These are phyloP conservation scores for Girardinichthys multiradiatus DNA, from an alignment of 2,113 vertebrate species.

Conservation along the genomic window DNA sequence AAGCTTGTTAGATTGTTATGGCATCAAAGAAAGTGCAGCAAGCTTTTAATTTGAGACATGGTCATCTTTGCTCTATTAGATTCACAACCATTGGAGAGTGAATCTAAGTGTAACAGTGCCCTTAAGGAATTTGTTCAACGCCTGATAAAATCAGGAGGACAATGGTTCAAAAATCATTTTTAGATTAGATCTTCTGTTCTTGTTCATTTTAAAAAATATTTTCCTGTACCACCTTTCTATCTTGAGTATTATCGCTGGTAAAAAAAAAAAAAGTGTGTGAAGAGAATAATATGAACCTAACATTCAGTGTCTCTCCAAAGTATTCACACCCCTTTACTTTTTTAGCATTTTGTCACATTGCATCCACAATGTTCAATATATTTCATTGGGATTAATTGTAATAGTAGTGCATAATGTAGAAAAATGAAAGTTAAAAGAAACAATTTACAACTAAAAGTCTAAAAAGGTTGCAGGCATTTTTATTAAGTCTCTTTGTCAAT, in stretches of 20 bases:
- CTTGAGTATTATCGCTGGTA: background rate
- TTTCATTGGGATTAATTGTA: too few species aligned
- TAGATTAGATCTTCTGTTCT: background rate
- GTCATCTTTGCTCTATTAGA: background rate
- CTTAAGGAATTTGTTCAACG: background rate
- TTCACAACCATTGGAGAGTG: too few species aligned
- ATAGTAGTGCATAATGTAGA: too few species aligned
- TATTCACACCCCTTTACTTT: too few species aligned
- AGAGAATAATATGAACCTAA: background rate
- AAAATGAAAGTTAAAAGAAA: too few species aligned
- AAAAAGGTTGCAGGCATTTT: too few species aligned
- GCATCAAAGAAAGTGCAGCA: slow-evolving; percentile 3
- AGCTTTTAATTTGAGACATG: slow-evolving; percentile 16
- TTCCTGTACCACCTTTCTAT: background rate
- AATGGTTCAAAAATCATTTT: background rate
- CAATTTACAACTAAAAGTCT: too few species aligned
- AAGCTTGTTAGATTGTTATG: slow-evolving; percentile 2
- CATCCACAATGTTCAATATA: too few species aligned
- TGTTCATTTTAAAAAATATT: background rate
- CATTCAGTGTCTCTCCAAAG: too few species aligned
- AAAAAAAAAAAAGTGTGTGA: background rate
- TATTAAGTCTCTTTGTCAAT: too few species aligned
- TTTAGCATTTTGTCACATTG: too few species aligned
- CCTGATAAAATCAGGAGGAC: background rate
- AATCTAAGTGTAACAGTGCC: too few species aligned